These are phyloP conservation scores for Blastobasis adustella DNA, from an alignment of 2,888 invertebrate species.

Conservation along the genomic window DNA sequence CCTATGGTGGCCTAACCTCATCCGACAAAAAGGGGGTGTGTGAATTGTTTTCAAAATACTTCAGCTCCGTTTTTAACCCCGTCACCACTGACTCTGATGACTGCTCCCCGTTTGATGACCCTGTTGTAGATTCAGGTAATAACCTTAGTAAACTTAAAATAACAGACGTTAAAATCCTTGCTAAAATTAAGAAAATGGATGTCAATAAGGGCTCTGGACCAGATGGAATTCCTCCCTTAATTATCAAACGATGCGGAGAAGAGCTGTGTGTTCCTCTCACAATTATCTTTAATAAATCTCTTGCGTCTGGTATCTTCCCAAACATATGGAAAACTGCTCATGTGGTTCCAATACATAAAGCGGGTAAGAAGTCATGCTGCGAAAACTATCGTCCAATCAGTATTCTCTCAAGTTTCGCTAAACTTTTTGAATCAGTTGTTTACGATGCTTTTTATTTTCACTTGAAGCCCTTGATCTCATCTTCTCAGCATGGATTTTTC, in stretches of 20 bases:
- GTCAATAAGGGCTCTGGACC: conserved; percentile 3
- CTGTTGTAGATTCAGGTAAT: not conserved
- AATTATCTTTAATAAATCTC: conserved; percentile 1
- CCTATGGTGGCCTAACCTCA: not conserved
- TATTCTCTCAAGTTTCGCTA: not conserved
- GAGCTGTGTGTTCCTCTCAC: not conserved
- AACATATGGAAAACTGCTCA: conserved; percentile 1
- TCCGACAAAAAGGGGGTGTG: not conserved
- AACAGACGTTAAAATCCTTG: not conserved
- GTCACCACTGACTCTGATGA: not conserved
- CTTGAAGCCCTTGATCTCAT: not conserved
- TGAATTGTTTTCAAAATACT: conserved; percentile 1
- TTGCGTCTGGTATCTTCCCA: conserved; percentile 1
- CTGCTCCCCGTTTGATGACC: not conserved
- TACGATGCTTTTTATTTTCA: conserved; percentile 6
- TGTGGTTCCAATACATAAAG: not conserved
- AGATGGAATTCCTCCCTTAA: conserved; percentile 2
- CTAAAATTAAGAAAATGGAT: too few relatives aligned
- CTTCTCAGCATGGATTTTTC: conserved; percentile 8
- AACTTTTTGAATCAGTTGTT: conserved; percentile 9
- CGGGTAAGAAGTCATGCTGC: conserved; percentile 4
- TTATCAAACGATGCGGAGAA: not conserved
- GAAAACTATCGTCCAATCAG: conserved; percentile 10
- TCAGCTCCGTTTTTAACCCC: not conserved
- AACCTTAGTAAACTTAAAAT: not conserved